Percentiles rank a stretch among this genome's conserved stretches.
Conservation (phyloP, 1,140 invertebrate species). For the Coelopa frigida region DNA sequence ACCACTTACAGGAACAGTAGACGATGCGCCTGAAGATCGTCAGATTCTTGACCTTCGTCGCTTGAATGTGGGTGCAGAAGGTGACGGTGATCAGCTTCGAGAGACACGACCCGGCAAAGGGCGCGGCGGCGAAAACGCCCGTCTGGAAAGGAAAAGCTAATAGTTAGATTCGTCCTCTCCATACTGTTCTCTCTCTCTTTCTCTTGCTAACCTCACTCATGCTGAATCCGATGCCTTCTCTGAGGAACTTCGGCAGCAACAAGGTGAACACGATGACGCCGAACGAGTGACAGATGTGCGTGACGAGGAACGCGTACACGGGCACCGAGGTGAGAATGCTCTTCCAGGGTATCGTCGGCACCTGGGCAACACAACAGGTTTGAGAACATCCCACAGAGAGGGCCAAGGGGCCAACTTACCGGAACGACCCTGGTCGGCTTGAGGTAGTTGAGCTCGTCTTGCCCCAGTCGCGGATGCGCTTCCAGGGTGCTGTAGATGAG, state of each 20-base stretch:
- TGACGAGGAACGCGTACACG: conserved; percentile 28
- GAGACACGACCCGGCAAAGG: conserved; percentile 25
- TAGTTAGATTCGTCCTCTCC: background rate
- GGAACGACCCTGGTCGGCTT: conserved; percentile 1
- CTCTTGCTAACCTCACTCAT: conserved; percentile 21
- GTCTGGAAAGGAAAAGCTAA: conserved; percentile 10
- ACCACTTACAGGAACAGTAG: conserved; percentile 25
- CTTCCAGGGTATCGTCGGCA: conserved; percentile 25
- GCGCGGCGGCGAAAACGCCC: conserved; percentile 25
- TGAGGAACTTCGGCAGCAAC: conserved; percentile 29
- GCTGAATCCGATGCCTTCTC: conserved; percentile 29
- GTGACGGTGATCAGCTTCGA: conserved; percentile 27
- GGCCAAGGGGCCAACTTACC: too few species aligned
- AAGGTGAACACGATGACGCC: conserved; percentile 23
- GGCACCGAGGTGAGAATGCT: conserved; percentile 22
- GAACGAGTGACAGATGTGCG: conserved; percentile 33
- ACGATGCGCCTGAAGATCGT: conserved; percentile 24
- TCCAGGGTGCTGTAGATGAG: conserved; percentile 30
- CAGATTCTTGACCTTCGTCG: conserved; percentile 12
- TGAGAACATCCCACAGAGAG: background rate
- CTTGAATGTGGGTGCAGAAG: conserved; percentile 21
- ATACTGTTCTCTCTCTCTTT: background rate
- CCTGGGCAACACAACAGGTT: background rate
- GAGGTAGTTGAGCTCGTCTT: conserved; percentile 23
- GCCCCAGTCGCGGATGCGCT: conserved; percentile 28